A percentile compares a stretch with the other conserved stretches of the same genome.
phyloP scores from a whole-genome alignment of 2,113 vertebrate species.

The Phrynosoma blainvillii region DNA sequence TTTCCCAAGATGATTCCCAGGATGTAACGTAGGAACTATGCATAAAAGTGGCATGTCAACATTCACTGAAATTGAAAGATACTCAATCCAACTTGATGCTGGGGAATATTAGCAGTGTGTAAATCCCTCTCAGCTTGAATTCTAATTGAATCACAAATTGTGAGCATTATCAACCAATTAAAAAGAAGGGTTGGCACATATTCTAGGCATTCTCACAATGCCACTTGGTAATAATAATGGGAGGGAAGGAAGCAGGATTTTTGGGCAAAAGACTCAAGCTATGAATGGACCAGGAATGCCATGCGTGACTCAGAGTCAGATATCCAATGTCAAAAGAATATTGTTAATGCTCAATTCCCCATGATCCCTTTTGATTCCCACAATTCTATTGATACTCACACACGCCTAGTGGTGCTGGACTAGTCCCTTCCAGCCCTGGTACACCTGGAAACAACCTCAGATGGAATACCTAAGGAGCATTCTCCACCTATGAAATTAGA shows the following conservation, averaged over 20 bases:
- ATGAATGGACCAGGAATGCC: not conserved
- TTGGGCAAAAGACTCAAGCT: not conserved
- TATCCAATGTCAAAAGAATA: not conserved
- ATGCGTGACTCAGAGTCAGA: not conserved
- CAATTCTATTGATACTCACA: too few species aligned
- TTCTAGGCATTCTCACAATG: not conserved
- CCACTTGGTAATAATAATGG: not conserved
- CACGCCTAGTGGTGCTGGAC: too few species aligned
- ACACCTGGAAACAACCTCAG: too few species aligned
- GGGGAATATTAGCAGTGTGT: not conserved
- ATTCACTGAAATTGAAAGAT: not conserved
- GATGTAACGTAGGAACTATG: not conserved
- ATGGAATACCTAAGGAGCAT: too few species aligned
- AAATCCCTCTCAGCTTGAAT: not conserved
- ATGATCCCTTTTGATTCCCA: not conserved
- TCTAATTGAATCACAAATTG: not conserved
- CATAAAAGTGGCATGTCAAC: not conserved
- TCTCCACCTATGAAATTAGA: too few species aligned
- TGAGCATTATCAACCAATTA: not conserved
- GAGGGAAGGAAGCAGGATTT: not conserved
- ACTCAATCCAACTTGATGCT: not conserved
- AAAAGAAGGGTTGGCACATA: not conserved
- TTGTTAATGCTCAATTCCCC: not conserved
- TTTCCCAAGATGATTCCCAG: constrained; percentile 4
- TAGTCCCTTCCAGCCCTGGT: too few species aligned